A percentile compares a stretch with the other conserved stretches of the same genome.
Conservation (phyloP, 2,797 vertebrate genomes). For the Ciconia nigra region DNA sequence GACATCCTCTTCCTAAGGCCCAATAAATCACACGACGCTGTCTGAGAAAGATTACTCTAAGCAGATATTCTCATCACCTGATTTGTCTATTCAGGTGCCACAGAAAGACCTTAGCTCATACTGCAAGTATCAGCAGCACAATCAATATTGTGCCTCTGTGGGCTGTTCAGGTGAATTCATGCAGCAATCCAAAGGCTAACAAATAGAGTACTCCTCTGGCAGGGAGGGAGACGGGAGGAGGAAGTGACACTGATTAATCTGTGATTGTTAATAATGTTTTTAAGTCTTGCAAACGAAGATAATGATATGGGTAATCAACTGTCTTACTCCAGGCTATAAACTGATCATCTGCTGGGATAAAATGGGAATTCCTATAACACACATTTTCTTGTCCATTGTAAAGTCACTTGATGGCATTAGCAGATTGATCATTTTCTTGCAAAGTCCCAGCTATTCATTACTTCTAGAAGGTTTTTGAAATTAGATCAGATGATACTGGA, state of each 20-base stretch:
- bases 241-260: constrained; percentile 35
- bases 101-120: neutral
- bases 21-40: neutral
- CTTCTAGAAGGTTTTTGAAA: constrained; percentile 31
- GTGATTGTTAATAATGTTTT: neutral
- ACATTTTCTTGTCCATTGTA: constrained; percentile 19
- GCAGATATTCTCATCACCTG: constrained; percentile 9
- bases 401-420: constrained; percentile 27
- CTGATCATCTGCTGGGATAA: constrained; percentile 18
- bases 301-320: constrained; percentile 24
- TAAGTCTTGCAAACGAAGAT: constrained; percentile 1
- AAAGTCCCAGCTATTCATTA: constrained; percentile 1
- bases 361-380: constrained; percentile 23
- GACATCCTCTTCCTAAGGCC: neutral
- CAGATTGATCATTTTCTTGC: neutral
- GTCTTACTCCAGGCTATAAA: neutral
- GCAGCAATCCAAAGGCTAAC: neutral
- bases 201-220: neutral
- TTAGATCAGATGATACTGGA: neutral
- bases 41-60: neutral
- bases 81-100: constrained; percentile 12
- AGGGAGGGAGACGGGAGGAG: neutral
- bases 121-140: neutral
- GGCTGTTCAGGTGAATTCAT: neutral
- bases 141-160: neutral